Percentiles rank a stretch among this genome's conserved stretches.
Evolutionary conservation across 2,797 vertebrate species (phyloP).

Genomic region (Pipistrellus kuhlii): DNA sequence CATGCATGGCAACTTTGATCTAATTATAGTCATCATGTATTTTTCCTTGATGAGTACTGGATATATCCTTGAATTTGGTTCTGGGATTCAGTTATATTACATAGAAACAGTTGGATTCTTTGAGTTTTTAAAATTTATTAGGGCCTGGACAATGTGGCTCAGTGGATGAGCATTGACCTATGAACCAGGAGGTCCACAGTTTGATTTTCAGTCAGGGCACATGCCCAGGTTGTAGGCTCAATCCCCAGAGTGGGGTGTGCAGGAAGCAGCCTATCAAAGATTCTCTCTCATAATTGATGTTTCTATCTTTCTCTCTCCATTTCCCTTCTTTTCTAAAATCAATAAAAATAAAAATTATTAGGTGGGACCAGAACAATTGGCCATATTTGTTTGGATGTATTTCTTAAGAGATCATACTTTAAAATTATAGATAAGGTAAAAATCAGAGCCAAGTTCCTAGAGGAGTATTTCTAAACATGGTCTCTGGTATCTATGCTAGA

Average conservation of each 20-base stretch:
- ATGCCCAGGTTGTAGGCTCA: no score
- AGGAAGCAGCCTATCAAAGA: no score
- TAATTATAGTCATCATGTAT: neutral
- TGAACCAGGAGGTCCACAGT: no score
- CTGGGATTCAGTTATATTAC: neutral
- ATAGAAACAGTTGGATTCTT: neutral
- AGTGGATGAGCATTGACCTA: no score
- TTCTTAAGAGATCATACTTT: neutral
- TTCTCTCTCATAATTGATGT: no score
- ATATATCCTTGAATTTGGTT: slow-evolving; percentile 20
- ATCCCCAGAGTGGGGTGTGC: no score
- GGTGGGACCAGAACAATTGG: neutral
- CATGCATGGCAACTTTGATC: neutral
- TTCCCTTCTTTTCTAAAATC: no score
- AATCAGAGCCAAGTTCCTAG: neutral
- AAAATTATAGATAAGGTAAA: slow-evolving; percentile 33
- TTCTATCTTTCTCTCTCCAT: no score
- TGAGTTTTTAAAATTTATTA: slow-evolving; percentile 26
- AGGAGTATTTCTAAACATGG: neutral
- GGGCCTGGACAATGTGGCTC: no score
- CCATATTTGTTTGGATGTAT: neutral
- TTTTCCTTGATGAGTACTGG: neutral
- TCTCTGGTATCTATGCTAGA: neutral
- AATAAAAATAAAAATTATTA: neutral
- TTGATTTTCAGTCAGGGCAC: no score